A percentile compares a stretch with the other conserved stretches of the same genome.
Evolutionary conservation across 2,888 invertebrate species (phyloP).

Genomic region (Parnassius apollo): DNA sequence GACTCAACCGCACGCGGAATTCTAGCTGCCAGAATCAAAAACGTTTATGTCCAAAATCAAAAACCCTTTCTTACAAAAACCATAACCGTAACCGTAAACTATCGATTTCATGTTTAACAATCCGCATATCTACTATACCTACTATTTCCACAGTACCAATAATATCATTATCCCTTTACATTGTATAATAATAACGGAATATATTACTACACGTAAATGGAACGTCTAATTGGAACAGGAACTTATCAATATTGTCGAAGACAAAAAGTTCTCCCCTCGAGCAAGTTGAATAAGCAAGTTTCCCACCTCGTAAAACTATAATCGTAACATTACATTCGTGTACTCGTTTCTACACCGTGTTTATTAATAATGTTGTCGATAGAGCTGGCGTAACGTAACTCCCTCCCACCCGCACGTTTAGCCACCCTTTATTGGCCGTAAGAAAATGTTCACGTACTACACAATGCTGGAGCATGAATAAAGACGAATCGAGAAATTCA

Average conservation of each 20-base stretch:
- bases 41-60: too few relatives aligned
- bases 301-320: constrained; percentile 14
- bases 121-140: too few relatives aligned
- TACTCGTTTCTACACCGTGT: constrained; percentile 13
- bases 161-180: too few relatives aligned
- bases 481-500: background rate
- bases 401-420: background rate
- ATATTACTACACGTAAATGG: background rate
- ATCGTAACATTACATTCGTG: constrained; percentile 15
- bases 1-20: too few relatives aligned
- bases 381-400: constrained; percentile 2
- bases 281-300: constrained; percentile 13
- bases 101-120: too few relatives aligned
- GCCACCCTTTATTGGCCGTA: background rate
- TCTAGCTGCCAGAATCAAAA: too few relatives aligned
- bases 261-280: constrained; percentile 10
- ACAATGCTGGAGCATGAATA: constrained; percentile 3
- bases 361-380: constrained; percentile 24
- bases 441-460: constrained; percentile 14
- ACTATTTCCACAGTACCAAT: too few relatives aligned
- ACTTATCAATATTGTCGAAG: constrained; percentile 7
- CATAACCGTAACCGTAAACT: too few relatives aligned
- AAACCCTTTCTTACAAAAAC: too few relatives aligned
- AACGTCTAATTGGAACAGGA: constrained; percentile 4
- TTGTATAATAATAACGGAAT: background rate